Evolutionary conservation across 2,888 invertebrate species (phyloP).

Genomic region (Xanthorhoe designata): DNA sequence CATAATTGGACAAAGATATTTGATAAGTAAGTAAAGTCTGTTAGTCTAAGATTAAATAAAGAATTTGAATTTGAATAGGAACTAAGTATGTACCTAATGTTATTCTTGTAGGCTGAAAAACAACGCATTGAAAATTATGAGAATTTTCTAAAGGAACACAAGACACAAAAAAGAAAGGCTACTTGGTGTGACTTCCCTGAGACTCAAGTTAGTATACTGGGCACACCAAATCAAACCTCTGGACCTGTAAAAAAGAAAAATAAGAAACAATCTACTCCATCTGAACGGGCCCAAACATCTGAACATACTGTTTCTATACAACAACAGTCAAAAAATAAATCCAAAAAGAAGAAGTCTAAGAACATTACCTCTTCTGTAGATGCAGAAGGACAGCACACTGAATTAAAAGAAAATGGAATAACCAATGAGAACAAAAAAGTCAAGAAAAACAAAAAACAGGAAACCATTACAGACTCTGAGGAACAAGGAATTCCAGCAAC

Average conservation of each 20-base stretch:
- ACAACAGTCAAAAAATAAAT: conserved; percentile 35
- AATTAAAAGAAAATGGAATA: conserved; percentile 43
- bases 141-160: conserved; percentile 81
- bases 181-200: conserved; percentile 86
- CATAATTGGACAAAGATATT: no score
- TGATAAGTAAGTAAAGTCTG: no score
- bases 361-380: conserved; percentile 25
- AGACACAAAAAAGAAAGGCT: conserved; percentile 73
- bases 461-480: conserved; percentile 16
- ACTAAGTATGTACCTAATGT: no score
- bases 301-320: conserved; percentile 1
- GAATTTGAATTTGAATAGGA: no score
- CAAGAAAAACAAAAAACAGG: conserved; percentile 53
- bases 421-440: conserved; percentile 14
- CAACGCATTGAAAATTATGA: conserved; percentile 81
- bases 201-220: conserved; percentile 35
- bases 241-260: conserved; percentile 21
- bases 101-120: conserved; percentile 69
- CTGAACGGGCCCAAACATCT: conserved; percentile 39
- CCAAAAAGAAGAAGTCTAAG: conserved; percentile 48
- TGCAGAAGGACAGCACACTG: conserved; percentile 25
- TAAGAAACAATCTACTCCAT: conserved; percentile 9
- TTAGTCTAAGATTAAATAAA: no score
- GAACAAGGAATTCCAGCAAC: conserved; percentile 5
- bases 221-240: conserved; percentile 20